Conservation (phyloP, 2,888 invertebrate genomes). For the Xestia ashworthii region DNA sequence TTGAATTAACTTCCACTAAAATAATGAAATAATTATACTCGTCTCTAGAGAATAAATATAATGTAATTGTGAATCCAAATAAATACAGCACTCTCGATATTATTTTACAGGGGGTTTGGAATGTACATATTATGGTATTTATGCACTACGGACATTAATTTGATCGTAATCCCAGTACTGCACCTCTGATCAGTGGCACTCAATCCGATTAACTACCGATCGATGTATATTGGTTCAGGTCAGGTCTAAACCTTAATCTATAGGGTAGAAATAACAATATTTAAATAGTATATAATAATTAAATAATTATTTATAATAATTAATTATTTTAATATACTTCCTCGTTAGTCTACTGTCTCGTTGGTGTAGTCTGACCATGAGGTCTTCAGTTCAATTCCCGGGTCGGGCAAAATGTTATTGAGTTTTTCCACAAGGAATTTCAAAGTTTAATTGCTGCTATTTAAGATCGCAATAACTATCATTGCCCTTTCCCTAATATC, state of each 20-base stretch:
- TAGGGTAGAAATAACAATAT: not conserved
- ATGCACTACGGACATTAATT: constrained; percentile 11
- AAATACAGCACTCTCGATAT: not conserved
- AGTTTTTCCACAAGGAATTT: not conserved
- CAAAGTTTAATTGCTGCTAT: too few relatives aligned
- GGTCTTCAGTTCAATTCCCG: not conserved
- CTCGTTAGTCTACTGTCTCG: not conserved
- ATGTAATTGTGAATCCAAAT: not conserved
- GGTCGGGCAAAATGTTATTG: not conserved
- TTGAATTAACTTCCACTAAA: not conserved
- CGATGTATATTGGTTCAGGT: constrained; percentile 36
- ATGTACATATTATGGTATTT: not conserved
- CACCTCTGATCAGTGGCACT: constrained; percentile 19
- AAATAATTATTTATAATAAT: too few relatives aligned
- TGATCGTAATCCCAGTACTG: constrained; percentile 25
- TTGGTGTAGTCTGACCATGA: not conserved
- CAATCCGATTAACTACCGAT: constrained; percentile 45
- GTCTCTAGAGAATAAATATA: not conserved
- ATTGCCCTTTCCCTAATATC: too few relatives aligned
- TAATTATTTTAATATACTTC: too few relatives aligned
- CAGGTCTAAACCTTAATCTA: constrained; percentile 1
- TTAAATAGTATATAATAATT: too few relatives aligned
- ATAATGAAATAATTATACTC: not conserved
- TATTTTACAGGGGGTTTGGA: not conserved
- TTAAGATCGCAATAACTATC: too few relatives aligned